Evolutionary conservation across 1,140 invertebrate species (phyloP), one percentile per base, ranked within the genome.

Genomic region (Bombus haemorrhoidalis): DNA sequence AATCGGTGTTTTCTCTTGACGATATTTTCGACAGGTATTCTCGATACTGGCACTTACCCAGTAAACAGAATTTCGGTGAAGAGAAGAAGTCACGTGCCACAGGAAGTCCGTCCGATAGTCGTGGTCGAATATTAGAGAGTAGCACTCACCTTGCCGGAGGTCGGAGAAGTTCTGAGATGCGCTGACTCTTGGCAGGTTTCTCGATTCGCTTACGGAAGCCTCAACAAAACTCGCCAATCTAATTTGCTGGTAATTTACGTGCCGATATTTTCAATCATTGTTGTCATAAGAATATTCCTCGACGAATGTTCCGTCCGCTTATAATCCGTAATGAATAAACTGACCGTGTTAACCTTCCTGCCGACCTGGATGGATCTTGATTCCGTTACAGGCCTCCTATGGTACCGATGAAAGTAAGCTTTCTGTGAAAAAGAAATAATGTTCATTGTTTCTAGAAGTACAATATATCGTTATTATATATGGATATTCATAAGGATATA

Each of bases 181-280:
- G 66, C 86, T 78, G 72, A 87, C 88, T 89, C 86, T 94, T 95
- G 86, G 82, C 84, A 87, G 94, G 91, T 86, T 95, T 95, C 94
- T 85, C 92, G 89, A 95, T 93, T 95, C 92, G 89, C 94, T 94
- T 94, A 94, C 86, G 87, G 94, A 95, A 94, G 92, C 94, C 94
- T 91, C 91, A 87, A 88, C 91, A 88, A 88, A 91, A 91, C 91
- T 89, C 78, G 84, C 86, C 77, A 95, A 95, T 95, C 92, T 92
- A 94, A 95, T 95, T 94, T 93, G 88, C 79, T 80, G 77, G 81
- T 88, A 81, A 85, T 85, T 89, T 80, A 88, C 85, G 85, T 89
- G 85, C 86, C 85, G 81, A 90, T 91, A 91, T 85, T 32, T 72
- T 75, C 71, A 88, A 79, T 89, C 83, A 85, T 68, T 85, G 43